Percentiles rank a stretch among this genome's conserved stretches.
Evolutionary conservation across 1,140 invertebrate species (phyloP).

Genomic region (Philotrypesis tridentata): DNA sequence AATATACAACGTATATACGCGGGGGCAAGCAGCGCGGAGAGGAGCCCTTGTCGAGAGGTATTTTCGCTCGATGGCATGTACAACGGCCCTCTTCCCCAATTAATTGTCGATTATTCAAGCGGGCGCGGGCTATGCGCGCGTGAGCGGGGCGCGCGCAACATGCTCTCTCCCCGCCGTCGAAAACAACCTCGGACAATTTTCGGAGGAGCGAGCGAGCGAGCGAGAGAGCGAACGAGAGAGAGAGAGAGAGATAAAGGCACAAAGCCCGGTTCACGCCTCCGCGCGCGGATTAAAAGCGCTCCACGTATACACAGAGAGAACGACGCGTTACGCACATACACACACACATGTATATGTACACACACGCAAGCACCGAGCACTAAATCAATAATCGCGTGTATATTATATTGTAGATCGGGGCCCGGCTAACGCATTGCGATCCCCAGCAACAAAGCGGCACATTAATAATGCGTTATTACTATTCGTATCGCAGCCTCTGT

Average conservation of each 20-base stretch:
- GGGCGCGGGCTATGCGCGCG: too few relatives aligned
- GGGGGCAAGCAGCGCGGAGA: not conserved
- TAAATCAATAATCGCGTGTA: conserved; percentile 42
- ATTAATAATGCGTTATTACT: conserved; percentile 42
- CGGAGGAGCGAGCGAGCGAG: too few relatives aligned
- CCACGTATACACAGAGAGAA: too few relatives aligned
- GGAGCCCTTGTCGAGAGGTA: too few relatives aligned
- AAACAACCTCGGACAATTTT: conserved; percentile 35
- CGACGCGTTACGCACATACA: too few relatives aligned
- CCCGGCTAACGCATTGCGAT: conserved; percentile 2
- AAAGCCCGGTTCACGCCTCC: not conserved
- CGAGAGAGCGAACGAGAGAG: too few relatives aligned
- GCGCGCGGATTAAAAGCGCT: conserved; percentile 15
- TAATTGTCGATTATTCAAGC: conserved; percentile 47
- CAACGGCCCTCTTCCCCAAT: not conserved
- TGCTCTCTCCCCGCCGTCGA: not conserved
- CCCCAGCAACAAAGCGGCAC: conserved; percentile 24
- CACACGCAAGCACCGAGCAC: too few relatives aligned
- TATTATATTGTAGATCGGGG: not conserved
- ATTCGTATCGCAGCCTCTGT: not conserved
- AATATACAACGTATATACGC: not conserved
- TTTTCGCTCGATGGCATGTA: not conserved
- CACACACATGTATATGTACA: too few relatives aligned
- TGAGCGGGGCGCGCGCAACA: too few relatives aligned
- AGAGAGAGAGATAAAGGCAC: not conserved